Percentiles rank a stretch among this genome's conserved stretches.
These are phyloP conservation scores for Cathartes aura DNA, from an alignment of 2,113 vertebrate genomes.

Conservation along the genomic window DNA sequence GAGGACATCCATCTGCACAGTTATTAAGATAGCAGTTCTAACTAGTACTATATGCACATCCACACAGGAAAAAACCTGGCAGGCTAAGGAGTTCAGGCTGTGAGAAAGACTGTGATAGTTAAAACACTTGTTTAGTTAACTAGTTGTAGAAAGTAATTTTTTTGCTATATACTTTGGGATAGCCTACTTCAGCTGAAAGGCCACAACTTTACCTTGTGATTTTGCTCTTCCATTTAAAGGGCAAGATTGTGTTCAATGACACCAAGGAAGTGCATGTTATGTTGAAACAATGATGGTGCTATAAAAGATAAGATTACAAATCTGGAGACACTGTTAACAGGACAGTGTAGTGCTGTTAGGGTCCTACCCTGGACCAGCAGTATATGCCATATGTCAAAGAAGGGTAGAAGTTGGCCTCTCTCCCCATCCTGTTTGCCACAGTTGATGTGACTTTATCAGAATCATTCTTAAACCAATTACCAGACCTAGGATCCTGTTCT, in stretches of 20 bases:
- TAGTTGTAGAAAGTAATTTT: background rate
- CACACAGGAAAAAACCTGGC: background rate
- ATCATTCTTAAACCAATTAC: constrained; percentile 44
- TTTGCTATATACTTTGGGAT: background rate
- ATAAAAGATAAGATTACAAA: background rate
- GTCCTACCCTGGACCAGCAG: background rate
- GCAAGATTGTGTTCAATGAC: background rate
- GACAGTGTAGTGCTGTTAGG: background rate
- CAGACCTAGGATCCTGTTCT: constrained; percentile 19
- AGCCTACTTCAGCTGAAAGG: background rate
- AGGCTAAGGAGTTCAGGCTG: background rate
- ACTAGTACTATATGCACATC: background rate
- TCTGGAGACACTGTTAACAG: background rate
- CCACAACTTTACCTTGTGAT: background rate
- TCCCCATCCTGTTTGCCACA: background rate
- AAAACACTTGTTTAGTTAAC: background rate
- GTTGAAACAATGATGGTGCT: background rate
- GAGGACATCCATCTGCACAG: background rate
- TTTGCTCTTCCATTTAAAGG: background rate
- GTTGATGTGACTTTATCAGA: constrained; percentile 21
- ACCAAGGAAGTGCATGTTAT: background rate
- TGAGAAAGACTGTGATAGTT: background rate
- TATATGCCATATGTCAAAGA: background rate
- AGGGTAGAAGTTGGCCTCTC: background rate
- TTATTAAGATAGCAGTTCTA: background rate